A percentile compares a stretch with the other conserved stretches of the same genome.
Evolutionary conservation across 2,113 vertebrate species (phyloP).

Genomic region (Petrocephalus microphthalmus): DNA sequence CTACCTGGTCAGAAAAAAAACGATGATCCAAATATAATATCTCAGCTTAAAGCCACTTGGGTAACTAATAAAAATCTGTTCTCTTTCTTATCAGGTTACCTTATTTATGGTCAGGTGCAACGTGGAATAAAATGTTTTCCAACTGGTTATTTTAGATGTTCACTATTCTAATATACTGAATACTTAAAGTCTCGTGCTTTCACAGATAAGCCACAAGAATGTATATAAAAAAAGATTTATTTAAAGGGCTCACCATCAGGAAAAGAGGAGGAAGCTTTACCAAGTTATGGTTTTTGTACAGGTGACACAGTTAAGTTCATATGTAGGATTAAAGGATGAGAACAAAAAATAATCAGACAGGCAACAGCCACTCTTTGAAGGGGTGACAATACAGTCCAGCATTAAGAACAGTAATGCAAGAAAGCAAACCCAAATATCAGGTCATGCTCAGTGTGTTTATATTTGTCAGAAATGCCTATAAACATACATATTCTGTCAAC

Average conservation of each 20-base stretch:
- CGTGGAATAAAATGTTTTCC: background rate
- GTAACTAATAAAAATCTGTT: background rate
- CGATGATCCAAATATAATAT: background rate
- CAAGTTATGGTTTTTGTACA: background rate
- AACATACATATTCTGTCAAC: slow-evolving; percentile 24
- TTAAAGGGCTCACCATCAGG: slow-evolving; percentile 55
- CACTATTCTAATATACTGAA: background rate
- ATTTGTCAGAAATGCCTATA: slow-evolving; percentile 45
- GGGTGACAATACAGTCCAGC: slow-evolving; percentile 11
- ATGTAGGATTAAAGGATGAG: background rate
- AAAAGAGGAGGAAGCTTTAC: background rate
- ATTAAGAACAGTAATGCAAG: slow-evolving; percentile 48
- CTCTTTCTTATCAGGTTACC: background rate
- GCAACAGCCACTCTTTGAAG: background rate
- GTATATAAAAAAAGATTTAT: slow-evolving; percentile 86
- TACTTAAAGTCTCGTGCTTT: background rate
- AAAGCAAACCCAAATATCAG: slow-evolving; percentile 10
- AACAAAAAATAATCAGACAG: background rate
- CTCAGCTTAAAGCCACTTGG: background rate
- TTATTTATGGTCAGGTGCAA: background rate
- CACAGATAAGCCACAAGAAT: slow-evolving; percentile 62
- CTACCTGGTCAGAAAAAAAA: background rate
- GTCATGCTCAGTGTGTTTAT: background rate
- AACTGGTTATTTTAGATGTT: background rate
- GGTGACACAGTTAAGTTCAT: background rate